These are phyloP conservation scores for Anas platyrhynchos DNA, from an alignment of 2,113 vertebrate genomes.

Conservation along the genomic window DNA sequence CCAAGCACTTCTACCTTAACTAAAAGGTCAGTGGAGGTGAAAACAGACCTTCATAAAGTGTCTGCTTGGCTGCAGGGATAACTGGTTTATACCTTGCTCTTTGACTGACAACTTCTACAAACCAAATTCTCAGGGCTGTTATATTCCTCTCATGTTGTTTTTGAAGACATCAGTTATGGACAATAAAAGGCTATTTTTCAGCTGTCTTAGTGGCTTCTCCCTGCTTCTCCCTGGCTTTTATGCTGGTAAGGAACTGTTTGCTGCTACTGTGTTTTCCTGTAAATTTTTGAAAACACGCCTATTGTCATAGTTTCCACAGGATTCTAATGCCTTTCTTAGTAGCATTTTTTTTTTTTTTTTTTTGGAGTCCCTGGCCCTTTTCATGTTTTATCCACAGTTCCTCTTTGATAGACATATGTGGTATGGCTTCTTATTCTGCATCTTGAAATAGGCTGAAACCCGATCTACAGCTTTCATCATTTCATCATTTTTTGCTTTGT, in stretches of 20 bases:
- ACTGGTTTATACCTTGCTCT: neutral
- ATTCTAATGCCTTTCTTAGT: neutral
- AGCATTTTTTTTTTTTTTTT: neutral
- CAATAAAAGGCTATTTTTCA: neutral
- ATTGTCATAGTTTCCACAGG: neutral
- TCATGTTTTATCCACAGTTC: neutral
- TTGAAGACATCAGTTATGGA: neutral
- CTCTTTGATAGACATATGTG: neutral
- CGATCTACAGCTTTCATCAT: neutral
- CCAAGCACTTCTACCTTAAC: neutral
- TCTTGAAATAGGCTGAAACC: neutral
- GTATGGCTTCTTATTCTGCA: neutral
- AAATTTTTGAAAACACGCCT: neutral
- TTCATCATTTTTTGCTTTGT: neutral
- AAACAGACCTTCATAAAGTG: neutral
- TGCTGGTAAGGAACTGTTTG: neutral
- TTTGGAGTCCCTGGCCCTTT: neutral
- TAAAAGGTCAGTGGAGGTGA: neutral
- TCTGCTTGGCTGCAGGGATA: rapidly evolving
- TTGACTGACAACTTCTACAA: neutral
- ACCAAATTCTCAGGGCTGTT: neutral
- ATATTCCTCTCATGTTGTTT: neutral
- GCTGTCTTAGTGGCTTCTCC: neutral
- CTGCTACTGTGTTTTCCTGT: neutral
- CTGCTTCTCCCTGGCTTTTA: neutral